Base-by-base conservation (phyloP, 1,140 invertebrate genomes). In the Myzus persicae region DNA sequence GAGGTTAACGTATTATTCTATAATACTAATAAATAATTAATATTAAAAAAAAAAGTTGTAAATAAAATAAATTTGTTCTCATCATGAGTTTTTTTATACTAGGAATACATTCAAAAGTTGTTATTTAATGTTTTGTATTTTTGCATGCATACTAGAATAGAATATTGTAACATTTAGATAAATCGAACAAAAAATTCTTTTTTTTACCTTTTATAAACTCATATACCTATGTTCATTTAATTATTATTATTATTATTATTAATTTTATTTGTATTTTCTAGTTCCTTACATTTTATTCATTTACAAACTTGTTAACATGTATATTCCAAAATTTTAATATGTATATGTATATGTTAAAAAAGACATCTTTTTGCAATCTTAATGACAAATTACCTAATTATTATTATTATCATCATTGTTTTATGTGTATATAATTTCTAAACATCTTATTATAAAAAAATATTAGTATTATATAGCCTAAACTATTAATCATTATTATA, bases 251-350 rank as follows among this genome's bases (percentile, higher is more conserved):
- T 85, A 91, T 46, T 84, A 82, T 76, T 84, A 92, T 48, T 38
- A 92, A 54, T 93, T 85, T 84, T 93, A 67, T 48, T 85, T 93
- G 9, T 93, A 90, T 59, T 90, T 59, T 59, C 38, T 93, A 93
- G 91, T 93, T 93, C 91, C 91, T 93, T 93, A 93, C 36, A 59
- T 31, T 85, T 42, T 84, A 93, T 93, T 93, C 22, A 40, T 93
- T 85, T 93, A 93, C 91, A 93, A 81, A 93, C n/a, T 54, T 93
- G 91, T 93, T 93, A 93, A 93, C 81, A 84, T 54, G 46, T 93
- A 85, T 85, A 92, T 92, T 92, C 59, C 91, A 92, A 92, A 92
- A 81, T 76, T 92, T 82, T 81, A 91, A 76, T 81, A 87, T 87
- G 26, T 87, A 87, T 87, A 44, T 85, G 26, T 89, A 38, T 93